These are phyloP conservation scores for Ormia ochracea DNA, from an alignment of 2,888 invertebrate species.

Conservation along the genomic window DNA sequence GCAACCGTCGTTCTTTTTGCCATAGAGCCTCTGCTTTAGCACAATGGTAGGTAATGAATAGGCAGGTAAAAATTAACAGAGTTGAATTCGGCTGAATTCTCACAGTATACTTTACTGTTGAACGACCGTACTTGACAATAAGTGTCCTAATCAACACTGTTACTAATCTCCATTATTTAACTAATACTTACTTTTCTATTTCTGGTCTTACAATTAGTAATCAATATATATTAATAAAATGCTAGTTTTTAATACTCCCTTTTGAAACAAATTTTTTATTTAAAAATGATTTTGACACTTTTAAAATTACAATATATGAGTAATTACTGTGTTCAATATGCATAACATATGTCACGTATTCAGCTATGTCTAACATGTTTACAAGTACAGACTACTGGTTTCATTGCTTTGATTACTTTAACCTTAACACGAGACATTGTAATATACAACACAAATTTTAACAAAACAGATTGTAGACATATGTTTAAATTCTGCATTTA, in stretches of 20 bases:
- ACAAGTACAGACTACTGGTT: slow-evolving; percentile 24
- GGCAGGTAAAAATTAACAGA: slow-evolving; percentile 61
- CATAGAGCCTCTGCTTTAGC: slow-evolving; percentile 34
- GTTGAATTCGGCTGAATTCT: slow-evolving; percentile 57
- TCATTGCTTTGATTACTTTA: slow-evolving; percentile 26
- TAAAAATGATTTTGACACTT: slow-evolving; percentile 56
- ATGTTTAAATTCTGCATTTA: no score
- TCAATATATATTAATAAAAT: neutral
- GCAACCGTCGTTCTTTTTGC: slow-evolving; percentile 23
- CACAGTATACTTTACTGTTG: slow-evolving; percentile 50
- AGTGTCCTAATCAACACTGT: neutral
- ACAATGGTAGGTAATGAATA: slow-evolving; percentile 63
- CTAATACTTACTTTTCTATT: slow-evolving; percentile 1
- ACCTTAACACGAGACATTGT: neutral
- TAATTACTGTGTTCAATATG: slow-evolving; percentile 23
- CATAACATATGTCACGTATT: slow-evolving; percentile 53
- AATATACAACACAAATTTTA: neutral
- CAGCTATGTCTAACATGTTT: slow-evolving; percentile 56
- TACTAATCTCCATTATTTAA: neutral
- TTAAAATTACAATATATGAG: slow-evolving; percentile 60
- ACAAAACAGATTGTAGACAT: no score
- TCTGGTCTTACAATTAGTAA: neutral
- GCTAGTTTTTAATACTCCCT: neutral
- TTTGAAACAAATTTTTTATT: neutral
- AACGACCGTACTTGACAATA: slow-evolving; percentile 43